phyloP scores from a whole-genome alignment of 2,888 invertebrate species.

The Calameuta filiformis region DNA sequence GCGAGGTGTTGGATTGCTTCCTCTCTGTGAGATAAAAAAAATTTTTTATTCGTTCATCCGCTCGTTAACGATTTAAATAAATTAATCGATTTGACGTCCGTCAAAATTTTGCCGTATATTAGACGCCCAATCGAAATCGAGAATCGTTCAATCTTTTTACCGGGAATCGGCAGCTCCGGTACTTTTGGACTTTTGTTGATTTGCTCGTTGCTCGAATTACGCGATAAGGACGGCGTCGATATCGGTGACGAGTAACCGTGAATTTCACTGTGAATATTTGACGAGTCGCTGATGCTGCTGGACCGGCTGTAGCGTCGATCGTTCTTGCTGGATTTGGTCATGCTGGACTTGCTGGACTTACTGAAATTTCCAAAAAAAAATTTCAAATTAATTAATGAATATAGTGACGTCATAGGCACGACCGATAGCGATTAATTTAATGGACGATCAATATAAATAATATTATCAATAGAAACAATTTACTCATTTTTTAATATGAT shows the following conservation, averaged over 20 bases:
- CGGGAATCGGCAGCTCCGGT: slow-evolving; percentile 37
- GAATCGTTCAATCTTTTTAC: slow-evolving; percentile 13
- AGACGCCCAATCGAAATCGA: too few relatives aligned
- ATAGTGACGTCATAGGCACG: not conserved
- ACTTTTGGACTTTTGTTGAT: slow-evolving; percentile 51
- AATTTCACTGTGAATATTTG: slow-evolving; percentile 61
- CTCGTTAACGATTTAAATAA: not conserved
- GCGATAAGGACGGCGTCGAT: slow-evolving; percentile 69
- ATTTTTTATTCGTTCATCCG: not conserved
- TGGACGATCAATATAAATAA: not conserved
- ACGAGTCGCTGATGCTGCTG: slow-evolving; percentile 62
- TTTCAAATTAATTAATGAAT: too few relatives aligned
- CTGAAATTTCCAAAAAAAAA: not conserved
- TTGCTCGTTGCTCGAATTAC: slow-evolving; percentile 60
- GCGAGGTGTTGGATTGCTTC: slow-evolving; percentile 45
- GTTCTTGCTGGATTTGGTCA: slow-evolving; percentile 53
- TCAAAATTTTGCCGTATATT: not conserved
- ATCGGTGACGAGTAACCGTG: slow-evolving; percentile 61
- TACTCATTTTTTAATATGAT: not conserved
- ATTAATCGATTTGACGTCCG: not conserved
- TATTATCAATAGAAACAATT: not conserved
- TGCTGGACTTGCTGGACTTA: not conserved
- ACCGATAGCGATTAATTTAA: rapidly evolving
- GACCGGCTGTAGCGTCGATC: slow-evolving; percentile 60
- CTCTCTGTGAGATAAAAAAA: slow-evolving; percentile 45